Conservation (phyloP, 2,888 invertebrate species). For the Camponotus fellah region DNA sequence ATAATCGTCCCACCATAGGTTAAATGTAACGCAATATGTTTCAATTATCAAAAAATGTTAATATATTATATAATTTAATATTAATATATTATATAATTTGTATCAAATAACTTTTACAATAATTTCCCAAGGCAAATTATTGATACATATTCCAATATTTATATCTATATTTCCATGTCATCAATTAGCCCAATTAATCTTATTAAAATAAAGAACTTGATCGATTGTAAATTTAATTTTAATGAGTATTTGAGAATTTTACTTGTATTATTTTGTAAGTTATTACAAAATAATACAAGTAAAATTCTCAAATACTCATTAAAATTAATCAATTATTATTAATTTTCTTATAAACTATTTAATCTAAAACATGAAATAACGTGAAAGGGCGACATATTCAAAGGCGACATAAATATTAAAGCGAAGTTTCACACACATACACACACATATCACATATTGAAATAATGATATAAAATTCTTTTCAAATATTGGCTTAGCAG, state of each 20-base stretch:
- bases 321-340: constrained; percentile 15
- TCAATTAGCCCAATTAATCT: background rate
- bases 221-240: background rate
- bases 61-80: background rate
- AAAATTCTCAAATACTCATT: too few species aligned
- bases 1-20: background rate
- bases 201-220: background rate
- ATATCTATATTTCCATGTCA: background rate
- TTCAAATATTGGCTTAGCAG: background rate
- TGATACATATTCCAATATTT: background rate
- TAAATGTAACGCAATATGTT: background rate
- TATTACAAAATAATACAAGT: too few species aligned
- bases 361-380: background rate
- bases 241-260: background rate
- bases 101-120: background rate
- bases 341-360: background rate
- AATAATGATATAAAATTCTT: background rate
- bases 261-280: background rate
- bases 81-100: background rate
- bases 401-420: background rate
- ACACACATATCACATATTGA: background rate
- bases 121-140: background rate
- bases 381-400: too few species aligned
- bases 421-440: background rate
- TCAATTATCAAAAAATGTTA: background rate